Evolutionary conservation across 2,888 invertebrate genomes (phyloP).

Genomic region (Philonicus albiceps): DNA sequence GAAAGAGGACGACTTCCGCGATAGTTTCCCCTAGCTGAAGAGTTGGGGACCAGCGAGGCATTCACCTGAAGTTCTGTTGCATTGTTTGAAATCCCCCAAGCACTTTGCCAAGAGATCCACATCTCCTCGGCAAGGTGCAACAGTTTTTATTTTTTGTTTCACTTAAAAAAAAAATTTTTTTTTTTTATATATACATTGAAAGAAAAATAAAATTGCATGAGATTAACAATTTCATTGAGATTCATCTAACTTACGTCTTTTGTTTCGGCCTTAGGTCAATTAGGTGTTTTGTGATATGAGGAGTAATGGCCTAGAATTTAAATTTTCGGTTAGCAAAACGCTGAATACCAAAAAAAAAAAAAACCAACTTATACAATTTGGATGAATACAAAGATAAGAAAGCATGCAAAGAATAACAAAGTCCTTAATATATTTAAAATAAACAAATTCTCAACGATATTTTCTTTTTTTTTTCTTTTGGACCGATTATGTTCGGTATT

Average conservation of each 20-base stretch:
- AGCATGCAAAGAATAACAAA: slow-evolving; percentile 33
- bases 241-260: slow-evolving; percentile 10
- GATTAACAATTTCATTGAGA: background rate
- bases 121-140: background rate
- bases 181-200: background rate
- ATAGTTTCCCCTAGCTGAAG: background rate
- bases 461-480: background rate
- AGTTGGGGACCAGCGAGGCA: background rate
- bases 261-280: slow-evolving; percentile 12
- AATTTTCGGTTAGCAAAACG: background rate
- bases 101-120: background rate
- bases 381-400: slow-evolving; percentile 3
- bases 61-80: background rate
- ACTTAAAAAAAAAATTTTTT: background rate
- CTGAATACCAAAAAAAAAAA: background rate
- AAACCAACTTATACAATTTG: background rate
- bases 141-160: background rate
- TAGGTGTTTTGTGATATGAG: slow-evolving; percentile 7
- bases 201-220: background rate
- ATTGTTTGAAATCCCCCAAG: background rate
- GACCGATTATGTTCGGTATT: slow-evolving; percentile 45
- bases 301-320: slow-evolving; percentile 8
- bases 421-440: slow-evolving; percentile 5
- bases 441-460: background rate
- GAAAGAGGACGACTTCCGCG: background rate